Base-by-base conservation (phyloP, 2,888 invertebrate species). In the Drosophila buzzatii region DNA sequence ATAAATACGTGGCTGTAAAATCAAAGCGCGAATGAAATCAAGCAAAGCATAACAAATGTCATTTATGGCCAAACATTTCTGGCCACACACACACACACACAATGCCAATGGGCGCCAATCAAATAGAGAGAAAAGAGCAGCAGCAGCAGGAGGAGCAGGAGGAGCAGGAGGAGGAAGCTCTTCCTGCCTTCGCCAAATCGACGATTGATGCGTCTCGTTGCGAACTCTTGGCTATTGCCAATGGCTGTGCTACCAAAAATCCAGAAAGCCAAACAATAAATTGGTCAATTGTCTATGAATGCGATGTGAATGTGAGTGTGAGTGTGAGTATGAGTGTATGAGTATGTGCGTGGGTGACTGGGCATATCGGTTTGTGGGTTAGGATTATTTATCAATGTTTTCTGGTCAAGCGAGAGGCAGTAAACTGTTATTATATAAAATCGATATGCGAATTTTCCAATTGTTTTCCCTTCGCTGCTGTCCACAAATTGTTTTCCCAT, bases 351-450 rank as follows among this genome's bases (percentile, higher is more conserved):
- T 41, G 33, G 10, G 14, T 10, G 27, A 27, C 35, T 39, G 18
- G 52, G 12, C 18, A 27, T 12, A 27, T 39, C 42, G 23, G 18
- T n/a, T 6, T 7, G 39, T 2, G 35, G 58, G 53, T 42, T 53
- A 51, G 70, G 72, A 90, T 83, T 85, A 90, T 90, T 90, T 91
- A 91, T 90, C 90, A 90, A 90, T 90, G 90, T 85, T 88, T 88
- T 90, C 81, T 79, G 81, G 75, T 79, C 79, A 78, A 45, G 73
- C 70, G 78, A 62, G 68, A 73, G 70, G 68, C 65, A 72, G 83
- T 75, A 76, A 89, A 78, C 81, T 82, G 82, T 81, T 86, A 75
- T 81, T 83, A 80, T 79, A 73, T 70, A 70, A 71, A 83, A 79
- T 79, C 74, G 76, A 69, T 76, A 56, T 70, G 33, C 45, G 39